Evolutionary conservation across 2,113 vertebrate genomes (phyloP), one percentile per base, ranked within the genome.

Genomic region (Platysteira castanea): DNA sequence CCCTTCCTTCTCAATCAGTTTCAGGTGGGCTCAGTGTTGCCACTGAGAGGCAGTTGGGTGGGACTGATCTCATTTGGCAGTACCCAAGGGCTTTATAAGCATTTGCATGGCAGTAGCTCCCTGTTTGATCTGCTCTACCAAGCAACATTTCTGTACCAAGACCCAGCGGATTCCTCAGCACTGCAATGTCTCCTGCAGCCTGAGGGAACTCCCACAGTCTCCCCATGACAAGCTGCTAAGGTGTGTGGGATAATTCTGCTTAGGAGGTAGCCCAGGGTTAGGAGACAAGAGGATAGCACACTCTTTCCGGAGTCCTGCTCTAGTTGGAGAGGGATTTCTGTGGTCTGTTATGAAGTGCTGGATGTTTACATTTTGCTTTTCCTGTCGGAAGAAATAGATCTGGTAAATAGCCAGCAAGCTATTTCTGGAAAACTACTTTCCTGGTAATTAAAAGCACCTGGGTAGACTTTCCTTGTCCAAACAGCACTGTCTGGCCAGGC

Each of bases 351-450:
- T 20, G 22, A 60, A 71, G 76, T 78, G 85, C 71, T 94, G 83
- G 53, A 78, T 33, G 73, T 96, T 97, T 95, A 96, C 86, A 53
- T 93, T 94, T 87, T 6, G 31, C 83, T 84, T 89, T 96, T 96
- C 90, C 90, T 94, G 83, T 82, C 0, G 11, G 92, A 94, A 96
- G 76, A 84, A 91, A 73, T 63, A 91, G 74, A 57, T 76, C 28
- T 57, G 81, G 59, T 90, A 49, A 91, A 46, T 31, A 27, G 84
- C 78, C 64, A 80, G 37, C 15, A 63, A 88, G 60, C 90, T 84
- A 87, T 71, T 93, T 93, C 54, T 83, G 79, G 90, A 79, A 92
- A 94, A 75, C 70, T 84, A 69, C 33, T 87, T 86, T 78, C 77
- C 56, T 26, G 13, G 30, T 91, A 87, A 85, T 71, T 83, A 59